These are phyloP conservation scores for Elaphurus davidianus DNA, from an alignment of 2,113 vertebrate genomes.

Conservation along the genomic window DNA sequence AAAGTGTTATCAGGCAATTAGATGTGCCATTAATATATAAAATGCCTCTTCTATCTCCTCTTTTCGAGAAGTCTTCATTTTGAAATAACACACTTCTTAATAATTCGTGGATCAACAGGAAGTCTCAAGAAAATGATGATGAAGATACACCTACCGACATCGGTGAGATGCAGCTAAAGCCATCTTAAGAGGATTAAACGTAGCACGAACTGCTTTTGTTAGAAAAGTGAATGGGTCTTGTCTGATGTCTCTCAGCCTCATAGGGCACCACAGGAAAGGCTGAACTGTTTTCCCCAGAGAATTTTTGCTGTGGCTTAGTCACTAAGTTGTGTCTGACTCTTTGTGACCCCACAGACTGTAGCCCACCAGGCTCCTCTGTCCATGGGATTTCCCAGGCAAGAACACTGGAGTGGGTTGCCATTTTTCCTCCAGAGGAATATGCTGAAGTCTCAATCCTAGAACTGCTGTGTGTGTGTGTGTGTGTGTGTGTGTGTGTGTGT, in stretches of 20 bases:
- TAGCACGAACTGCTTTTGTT: rapidly evolving
- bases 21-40: neutral
- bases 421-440: neutral
- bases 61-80: neutral
- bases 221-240: neutral
- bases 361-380: neutral
- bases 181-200: rapidly evolving
- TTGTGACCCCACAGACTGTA: neutral
- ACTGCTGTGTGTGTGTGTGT: neutral
- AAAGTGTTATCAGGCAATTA: neutral
- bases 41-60: rapidly evolving
- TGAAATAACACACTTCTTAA: neutral
- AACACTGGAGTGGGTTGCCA: neutral
- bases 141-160: neutral
- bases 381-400: neutral
- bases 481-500: too few species aligned
- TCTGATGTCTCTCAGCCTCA: too few species aligned
- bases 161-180: neutral
- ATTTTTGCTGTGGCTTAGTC: neutral
- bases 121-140: neutral
- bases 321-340: rapidly evolving
- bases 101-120: rapidly evolving
- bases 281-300: neutral
- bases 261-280: rapidly evolving
- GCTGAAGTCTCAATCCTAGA: rapidly evolving